phyloP scores from a whole-genome alignment of 2,113 vertebrate genomes.

The Nothoprocta pentlandii region DNA sequence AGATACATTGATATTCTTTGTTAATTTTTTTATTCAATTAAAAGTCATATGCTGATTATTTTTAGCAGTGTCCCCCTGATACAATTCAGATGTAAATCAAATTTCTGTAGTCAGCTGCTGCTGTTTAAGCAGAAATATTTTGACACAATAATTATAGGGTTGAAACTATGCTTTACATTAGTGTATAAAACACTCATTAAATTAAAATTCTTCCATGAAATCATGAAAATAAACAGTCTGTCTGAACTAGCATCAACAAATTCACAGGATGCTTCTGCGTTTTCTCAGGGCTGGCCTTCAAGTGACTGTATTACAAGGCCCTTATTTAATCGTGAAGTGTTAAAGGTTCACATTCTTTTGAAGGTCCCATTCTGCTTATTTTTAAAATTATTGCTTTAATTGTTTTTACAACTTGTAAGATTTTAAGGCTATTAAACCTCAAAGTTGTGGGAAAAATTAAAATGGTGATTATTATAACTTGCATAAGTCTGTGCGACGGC shows the following conservation, averaged over 20 bases:
- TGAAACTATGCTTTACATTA: conserved; percentile 90
- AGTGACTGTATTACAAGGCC: conserved; percentile 73
- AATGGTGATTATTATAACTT: conserved; percentile 72
- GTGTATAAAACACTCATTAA: conserved; percentile 93
- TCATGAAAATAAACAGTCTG: conserved; percentile 98
- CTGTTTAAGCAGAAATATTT: conserved; percentile 90
- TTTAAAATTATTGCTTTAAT: conserved; percentile 87
- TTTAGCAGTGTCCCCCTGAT: conserved; percentile 75
- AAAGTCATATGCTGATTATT: conserved; percentile 67
- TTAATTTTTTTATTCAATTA: conserved; percentile 75
- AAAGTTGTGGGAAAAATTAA: conserved; percentile 82
- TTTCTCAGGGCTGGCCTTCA: conserved; percentile 85
- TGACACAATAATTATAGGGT: conserved; percentile 94
- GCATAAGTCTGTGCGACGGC: conserved; percentile 33
- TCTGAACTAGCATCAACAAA: conserved; percentile 91
- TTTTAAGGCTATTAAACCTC: conserved; percentile 90
- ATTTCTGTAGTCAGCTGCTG: conserved; percentile 82
- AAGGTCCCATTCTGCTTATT: conserved; percentile 82
- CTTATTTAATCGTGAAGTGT: conserved; percentile 86
- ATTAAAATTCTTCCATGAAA: conserved; percentile 98
- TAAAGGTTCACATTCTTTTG: conserved; percentile 85
- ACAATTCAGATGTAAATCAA: conserved; percentile 84
- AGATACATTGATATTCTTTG: conserved; percentile 47
- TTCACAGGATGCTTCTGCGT: conserved; percentile 89
- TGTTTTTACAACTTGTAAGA: conserved; percentile 89